These are phyloP conservation scores for Pyrrhosoma nymphula DNA, from an alignment of 2,888 invertebrate species.

Conservation along the genomic window DNA sequence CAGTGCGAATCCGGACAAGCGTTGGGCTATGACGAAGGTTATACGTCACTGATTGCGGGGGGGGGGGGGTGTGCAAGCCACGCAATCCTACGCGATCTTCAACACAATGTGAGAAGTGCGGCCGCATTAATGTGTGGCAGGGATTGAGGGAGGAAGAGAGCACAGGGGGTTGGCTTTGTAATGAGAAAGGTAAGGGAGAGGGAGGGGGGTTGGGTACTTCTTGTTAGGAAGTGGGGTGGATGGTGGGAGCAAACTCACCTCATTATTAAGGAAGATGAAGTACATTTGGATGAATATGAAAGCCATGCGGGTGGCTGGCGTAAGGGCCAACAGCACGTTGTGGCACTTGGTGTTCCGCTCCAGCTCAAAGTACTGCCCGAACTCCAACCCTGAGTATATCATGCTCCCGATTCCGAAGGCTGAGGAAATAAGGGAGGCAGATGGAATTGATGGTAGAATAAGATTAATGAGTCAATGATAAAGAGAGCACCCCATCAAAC, in stretches of 20 bases:
- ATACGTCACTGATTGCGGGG: not conserved
- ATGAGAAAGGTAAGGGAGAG: no score
- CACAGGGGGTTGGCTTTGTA: no score
- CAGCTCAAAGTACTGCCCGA: slow-evolving; percentile 96
- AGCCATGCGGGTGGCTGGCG: slow-evolving; percentile 95
- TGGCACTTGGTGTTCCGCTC: slow-evolving; percentile 94
- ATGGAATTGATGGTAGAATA: slow-evolving; percentile 56
- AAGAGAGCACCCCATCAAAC: no score
- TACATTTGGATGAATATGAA: slow-evolving; percentile 99
- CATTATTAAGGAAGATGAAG: slow-evolving; percentile 98
- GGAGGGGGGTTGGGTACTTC: no score
- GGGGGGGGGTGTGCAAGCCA: not conserved
- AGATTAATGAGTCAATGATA: no score
- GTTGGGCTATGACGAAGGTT: not conserved
- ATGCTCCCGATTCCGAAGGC: slow-evolving; percentile 98
- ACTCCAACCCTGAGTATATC: slow-evolving; percentile 97
- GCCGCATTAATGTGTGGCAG: not conserved
- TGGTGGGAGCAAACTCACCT: slow-evolving; percentile 81
- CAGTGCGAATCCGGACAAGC: no score
- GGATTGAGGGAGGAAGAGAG: not conserved
- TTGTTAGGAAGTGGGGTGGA: no score
- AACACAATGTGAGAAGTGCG: not conserved
- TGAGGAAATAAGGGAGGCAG: slow-evolving; percentile 77
- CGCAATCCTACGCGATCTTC: not conserved
- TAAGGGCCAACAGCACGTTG: slow-evolving; percentile 92